A percentile compares a stretch with the other conserved stretches of the same genome.
phyloP scores from a whole-genome alignment of 1,140 invertebrate genomes.

The Ephestia elutella region DNA sequence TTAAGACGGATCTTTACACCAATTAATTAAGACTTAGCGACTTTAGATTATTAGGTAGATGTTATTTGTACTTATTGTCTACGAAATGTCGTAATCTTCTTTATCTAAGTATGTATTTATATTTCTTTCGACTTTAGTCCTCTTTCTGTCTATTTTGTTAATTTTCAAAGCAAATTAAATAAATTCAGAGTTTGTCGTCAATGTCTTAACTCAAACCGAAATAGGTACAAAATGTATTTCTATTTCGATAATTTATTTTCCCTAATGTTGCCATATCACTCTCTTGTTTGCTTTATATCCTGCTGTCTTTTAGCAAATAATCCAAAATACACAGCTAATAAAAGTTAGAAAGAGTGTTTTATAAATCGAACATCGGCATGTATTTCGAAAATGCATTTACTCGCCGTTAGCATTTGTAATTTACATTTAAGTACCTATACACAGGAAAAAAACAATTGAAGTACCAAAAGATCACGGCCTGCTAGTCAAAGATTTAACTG shows the following conservation, averaged over 20 bases:
- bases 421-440: not conserved
- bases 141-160: not conserved
- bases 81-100: constrained; percentile 1
- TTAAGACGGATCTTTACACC: constrained; percentile 71
- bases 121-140: not conserved
- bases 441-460: not conserved
- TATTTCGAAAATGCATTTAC: not conserved
- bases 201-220: no score
- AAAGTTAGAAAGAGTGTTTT: no score
- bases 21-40: constrained; percentile 66
- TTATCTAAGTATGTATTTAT: not conserved
- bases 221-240: no score
- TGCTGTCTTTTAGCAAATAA: no score
- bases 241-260: no score
- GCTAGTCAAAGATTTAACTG: not conserved
- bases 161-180: no score
- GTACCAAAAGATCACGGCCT: not conserved
- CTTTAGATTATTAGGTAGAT: constrained; percentile 61
- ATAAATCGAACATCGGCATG: no score
- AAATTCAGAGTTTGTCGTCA: no score
- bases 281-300: no score
- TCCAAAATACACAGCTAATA: no score
- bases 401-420: not conserved
- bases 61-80: constrained; percentile 50
- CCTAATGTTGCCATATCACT: no score